Base-by-base conservation (phyloP, 1,140 invertebrate species). In the Scaptodrosophila lebanonensis region DNA sequence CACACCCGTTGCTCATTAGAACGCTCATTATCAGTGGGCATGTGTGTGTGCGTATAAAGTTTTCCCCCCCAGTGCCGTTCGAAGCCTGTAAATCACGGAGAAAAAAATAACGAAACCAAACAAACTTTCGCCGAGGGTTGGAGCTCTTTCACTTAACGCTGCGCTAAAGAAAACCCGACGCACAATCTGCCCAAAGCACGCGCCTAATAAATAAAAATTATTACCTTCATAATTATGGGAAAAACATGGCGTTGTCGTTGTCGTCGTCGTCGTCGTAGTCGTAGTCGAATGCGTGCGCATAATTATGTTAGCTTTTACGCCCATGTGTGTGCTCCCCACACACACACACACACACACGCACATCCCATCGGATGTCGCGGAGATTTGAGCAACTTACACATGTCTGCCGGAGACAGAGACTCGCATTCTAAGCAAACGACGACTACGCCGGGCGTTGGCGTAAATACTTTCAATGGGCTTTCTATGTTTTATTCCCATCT, bases 161-260 rank as follows among this genome's bases (percentile, higher is more conserved):
- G 2, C 4, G 15, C 4, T n/a, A 51, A 57, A 57, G 52, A 64
- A 65, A 63, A 64, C 49, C 50, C 65, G 50, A 40, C 49, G 52
- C 45, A 73, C 52, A 57, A 61, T 58, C 54, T 66, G 73, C 75
- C 75, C 75, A 54, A 70, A 82, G 75, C 73, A 82, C 75, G 76
- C 75, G 75, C 66, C 75, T 82, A 82, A 82, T 82, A 82, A 82
- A 82, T 82, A 82, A 82, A 82, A 82, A 82, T 82, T 82, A 82
- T 82, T 82, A 82, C 75, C 75, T 82, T 75, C 75, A 82, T 82
- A 82, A 82, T 82, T 82, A 82, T 79, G 77, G 67, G 49, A 59
- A 61, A 66, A 82, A 82, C 75, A 82, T 79, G 73, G 68, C 73
- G 44, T 73, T 63, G 75, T 49, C 68, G 59, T 36, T 56, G n/a